phyloP scores from a whole-genome alignment of 2,888 invertebrate species.

The Pristionchus maxplancki region DNA sequence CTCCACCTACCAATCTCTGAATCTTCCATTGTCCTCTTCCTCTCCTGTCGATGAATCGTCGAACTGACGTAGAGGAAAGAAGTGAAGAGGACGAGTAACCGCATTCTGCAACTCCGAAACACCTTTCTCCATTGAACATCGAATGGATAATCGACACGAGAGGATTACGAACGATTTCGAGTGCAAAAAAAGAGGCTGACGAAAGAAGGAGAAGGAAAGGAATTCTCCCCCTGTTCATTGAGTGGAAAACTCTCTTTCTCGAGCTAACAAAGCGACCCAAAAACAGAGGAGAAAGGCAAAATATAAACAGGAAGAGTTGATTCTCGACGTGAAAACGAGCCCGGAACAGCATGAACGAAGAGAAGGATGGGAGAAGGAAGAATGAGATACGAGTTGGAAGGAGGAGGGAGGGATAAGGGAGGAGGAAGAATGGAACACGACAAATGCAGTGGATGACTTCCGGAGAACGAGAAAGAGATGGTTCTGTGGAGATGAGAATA shows the following conservation, averaged over 20 bases:
- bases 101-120: conserved; percentile 12
- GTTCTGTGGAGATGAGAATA: not conserved
- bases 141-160: not conserved
- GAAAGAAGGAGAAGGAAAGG: not conserved
- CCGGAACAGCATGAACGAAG: not conserved
- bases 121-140: not conserved
- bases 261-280: not conserved
- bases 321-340: conserved; percentile 23
- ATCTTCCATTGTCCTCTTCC: not conserved
- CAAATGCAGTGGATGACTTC: conserved; percentile 33
- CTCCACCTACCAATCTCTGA: not conserved
- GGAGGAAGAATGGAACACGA: not conserved
- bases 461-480: not conserved
- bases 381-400: not conserved
- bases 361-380: not conserved
- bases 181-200: not conserved
- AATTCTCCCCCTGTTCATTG: conserved; percentile 7
- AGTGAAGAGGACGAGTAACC: not conserved
- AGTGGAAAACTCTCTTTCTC: conserved; percentile 23
- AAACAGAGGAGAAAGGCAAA: conserved; percentile 22
- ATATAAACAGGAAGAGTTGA: not conserved
- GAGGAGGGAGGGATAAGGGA: not conserved
- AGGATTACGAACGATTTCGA: not conserved
- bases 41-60: conserved; percentile 3
- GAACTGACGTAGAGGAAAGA: not conserved